A percentile compares a stretch with the other conserved stretches of the same genome.
These are phyloP conservation scores for Pelagia noctiluca DNA, from an alignment of 30 jellyfish, hydroid and myxozoan genomes.

Conservation along the genomic window DNA sequence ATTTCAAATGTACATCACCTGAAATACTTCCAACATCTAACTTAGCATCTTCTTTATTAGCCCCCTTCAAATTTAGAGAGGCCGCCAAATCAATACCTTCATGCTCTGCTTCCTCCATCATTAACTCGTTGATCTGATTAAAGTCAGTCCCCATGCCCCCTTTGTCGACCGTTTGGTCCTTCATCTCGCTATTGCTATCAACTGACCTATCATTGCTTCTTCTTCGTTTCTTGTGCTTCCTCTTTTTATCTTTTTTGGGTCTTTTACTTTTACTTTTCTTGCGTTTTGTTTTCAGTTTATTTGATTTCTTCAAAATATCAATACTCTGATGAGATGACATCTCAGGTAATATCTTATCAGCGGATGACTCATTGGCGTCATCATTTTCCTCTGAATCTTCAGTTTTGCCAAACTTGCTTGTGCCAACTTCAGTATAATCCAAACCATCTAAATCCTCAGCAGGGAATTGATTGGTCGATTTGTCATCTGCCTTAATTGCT, in stretches of 20 bases:
- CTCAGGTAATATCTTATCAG: no score
- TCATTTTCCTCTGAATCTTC: conserved; percentile 7
- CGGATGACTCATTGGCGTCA: not conserved
- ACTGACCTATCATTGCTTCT: not conserved
- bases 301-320: conserved; percentile 18
- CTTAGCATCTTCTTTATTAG: no score
- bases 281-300: not conserved
- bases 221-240: not conserved
- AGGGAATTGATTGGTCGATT: no score
- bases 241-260: conserved; percentile 20
- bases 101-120: not conserved
- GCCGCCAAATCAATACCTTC: no score
- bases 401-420: no score
- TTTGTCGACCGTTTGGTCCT: not conserved
- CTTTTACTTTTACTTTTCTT: conserved; percentile 26
- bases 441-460: no score
- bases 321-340: no score
- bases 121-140: not conserved
- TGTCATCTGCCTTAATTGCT: no score
- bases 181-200: not conserved
- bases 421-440: no score
- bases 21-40: no score
- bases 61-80: no score
- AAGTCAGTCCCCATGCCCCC: not conserved
- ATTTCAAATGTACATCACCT: no score